phyloP scores from a whole-genome alignment of 1,140 invertebrate species.

The Drosophila repletoides region DNA sequence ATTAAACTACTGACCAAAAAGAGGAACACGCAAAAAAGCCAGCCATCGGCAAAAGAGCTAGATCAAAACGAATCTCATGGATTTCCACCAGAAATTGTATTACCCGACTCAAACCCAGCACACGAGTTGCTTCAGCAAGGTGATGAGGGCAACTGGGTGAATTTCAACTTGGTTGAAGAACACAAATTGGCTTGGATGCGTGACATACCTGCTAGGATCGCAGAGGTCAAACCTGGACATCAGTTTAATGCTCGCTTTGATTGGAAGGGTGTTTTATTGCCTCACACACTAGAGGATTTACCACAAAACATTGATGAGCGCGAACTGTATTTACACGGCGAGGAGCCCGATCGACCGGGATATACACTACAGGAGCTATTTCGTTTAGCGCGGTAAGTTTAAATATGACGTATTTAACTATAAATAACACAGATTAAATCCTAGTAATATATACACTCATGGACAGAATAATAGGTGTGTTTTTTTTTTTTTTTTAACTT shows the following conservation, averaged over 20 bases:
- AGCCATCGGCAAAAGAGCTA: not conserved
- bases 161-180: constrained; percentile 91
- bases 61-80: not conserved
- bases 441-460: too few species aligned
- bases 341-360: constrained; percentile 94
- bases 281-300: constrained; percentile 83
- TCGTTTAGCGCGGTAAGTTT: constrained; percentile 84
- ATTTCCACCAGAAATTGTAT: constrained; percentile 25
- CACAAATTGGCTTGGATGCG: constrained; percentile 94
- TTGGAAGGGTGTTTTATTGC: constrained; percentile 87
- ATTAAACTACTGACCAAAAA: constrained; percentile 85
- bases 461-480: too few species aligned
- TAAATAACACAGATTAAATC: too few species aligned
- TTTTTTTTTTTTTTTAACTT: too few species aligned
- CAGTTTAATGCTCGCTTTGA: constrained; percentile 89
- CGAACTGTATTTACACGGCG: constrained; percentile 94
- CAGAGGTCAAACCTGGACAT: constrained; percentile 82
- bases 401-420: too few species aligned
- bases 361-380: constrained; percentile 94
- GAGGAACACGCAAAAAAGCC: constrained; percentile 66
- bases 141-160: constrained; percentile 88
- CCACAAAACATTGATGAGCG: constrained; percentile 85
- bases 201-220: constrained; percentile 84
- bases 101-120: constrained; percentile 76
- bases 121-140: constrained; percentile 86